phyloP scores from a whole-genome alignment of 2,797 vertebrate species.

The Diglossa cyanea region DNA sequence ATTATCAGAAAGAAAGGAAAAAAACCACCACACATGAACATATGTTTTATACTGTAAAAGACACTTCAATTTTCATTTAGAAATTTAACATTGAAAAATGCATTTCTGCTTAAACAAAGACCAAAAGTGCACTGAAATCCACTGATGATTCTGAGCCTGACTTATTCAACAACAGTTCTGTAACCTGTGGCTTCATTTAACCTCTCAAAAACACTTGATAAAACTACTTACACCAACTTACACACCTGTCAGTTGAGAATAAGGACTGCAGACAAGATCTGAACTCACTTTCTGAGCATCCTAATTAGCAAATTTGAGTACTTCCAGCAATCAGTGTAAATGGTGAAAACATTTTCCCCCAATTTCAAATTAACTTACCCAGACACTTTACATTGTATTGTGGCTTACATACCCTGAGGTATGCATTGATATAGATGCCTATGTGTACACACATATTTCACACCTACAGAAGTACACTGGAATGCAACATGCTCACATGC shows the following conservation, averaged over 20 bases:
- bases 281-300: slow-evolving; percentile 10
- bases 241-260: background rate
- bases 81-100: background rate
- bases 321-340: background rate
- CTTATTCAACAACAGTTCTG: background rate
- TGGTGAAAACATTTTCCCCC: background rate
- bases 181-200: background rate
- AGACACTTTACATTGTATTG: background rate
- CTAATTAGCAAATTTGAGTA: background rate
- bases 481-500: background rate
- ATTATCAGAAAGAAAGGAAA: slow-evolving; percentile 68
- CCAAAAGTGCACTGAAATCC: background rate
- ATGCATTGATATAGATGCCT: rapidly evolving
- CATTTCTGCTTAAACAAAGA: background rate
- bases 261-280: background rate
- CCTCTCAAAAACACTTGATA: background rate
- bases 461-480: background rate
- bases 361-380: background rate
- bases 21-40: slow-evolving; percentile 44
- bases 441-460: background rate
- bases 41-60: background rate
- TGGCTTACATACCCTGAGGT: background rate
- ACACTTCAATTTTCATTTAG: background rate
- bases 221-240: slow-evolving; percentile 14
- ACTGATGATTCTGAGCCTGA: background rate